Evolutionary conservation across 2,888 invertebrate species (phyloP), one percentile per base, ranked within the genome.

Genomic region (Conchocele bisecta): DNA sequence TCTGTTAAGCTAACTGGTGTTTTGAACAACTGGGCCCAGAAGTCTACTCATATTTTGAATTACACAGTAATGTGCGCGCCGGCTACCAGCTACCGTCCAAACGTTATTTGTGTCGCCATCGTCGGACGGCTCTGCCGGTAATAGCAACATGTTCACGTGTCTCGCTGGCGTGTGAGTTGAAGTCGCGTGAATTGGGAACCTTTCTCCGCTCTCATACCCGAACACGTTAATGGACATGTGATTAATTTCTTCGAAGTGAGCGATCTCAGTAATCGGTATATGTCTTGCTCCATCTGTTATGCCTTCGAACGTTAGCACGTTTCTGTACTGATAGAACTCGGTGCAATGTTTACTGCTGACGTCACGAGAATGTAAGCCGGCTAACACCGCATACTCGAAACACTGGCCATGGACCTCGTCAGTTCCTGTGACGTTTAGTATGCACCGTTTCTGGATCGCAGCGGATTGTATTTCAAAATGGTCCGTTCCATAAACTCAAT

Each of bases 211-310:
- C 29, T 50, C 50, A 31, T 50, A 39, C 9, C 26, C 59, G 26
- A 44, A 59, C 4, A 48, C 35, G 33, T 59, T 59, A 3, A 59
- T 39, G 35, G 59, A 59, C 13, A 59, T n/a, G n/a, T 24, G n/a
- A 39, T 59, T 59, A 2, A 22, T 26, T 1, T 26, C 28, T n/a
- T 59, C 59, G n/a, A 59, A 59, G 5, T 35, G 37, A 1, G 6
- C 6, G 1, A 59, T 59, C 26, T 22, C 26, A n/a, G 46, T 46
- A 3, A 59, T 17, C 2, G 48, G 26, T 17, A 59, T 50, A 50
- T 28, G 31, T 50, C 29, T 26, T 28, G n/a, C 50, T n/a, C 29
- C 28, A 50, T 17, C 5, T 5, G 6, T 4, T 5, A 50, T 4
- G 13, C 50, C 50, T 4, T 50, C 50, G 17, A 50, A 50, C 2